phyloP scores from a whole-genome alignment of 2,888 invertebrate species.

The Adelphocoris suturalis region DNA sequence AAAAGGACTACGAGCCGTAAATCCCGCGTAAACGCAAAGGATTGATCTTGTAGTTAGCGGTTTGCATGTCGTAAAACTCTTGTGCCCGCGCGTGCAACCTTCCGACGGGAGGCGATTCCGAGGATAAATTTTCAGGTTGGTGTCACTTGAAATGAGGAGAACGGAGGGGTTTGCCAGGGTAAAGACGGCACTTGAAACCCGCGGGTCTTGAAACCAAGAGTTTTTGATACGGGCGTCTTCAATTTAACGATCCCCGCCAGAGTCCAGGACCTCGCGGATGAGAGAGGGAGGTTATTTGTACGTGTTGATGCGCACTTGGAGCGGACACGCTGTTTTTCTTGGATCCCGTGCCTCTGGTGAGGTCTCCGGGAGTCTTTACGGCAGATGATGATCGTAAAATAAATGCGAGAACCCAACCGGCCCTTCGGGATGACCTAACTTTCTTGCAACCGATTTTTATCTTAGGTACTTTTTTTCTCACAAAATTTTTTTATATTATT shows the following conservation, averaged over 20 bases:
- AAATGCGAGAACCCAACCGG: background rate
- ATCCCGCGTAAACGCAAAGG: background rate
- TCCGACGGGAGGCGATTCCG: conserved; percentile 3
- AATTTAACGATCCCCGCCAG: background rate
- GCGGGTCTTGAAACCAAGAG: background rate
- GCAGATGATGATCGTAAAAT: conserved; percentile 8
- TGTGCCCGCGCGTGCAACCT: background rate
- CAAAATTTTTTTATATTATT: too few species aligned
- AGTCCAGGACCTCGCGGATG: background rate
- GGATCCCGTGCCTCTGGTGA: conserved; percentile 4
- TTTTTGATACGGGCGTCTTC: conserved; percentile 25
- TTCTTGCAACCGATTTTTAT: background rate
- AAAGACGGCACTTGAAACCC: background rate
- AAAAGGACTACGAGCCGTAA: conserved; percentile 34
- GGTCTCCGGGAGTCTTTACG: conserved; percentile 17
- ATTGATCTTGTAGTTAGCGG: conserved; percentile 36
- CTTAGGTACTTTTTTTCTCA: too few species aligned
- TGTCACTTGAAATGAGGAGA: conserved; percentile 10
- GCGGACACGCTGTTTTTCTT: conserved; percentile 30
- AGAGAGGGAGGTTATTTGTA: conserved; percentile 33
- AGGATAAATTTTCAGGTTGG: conserved; percentile 32
- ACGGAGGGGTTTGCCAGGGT: background rate
- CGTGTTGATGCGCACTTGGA: conserved; percentile 38
- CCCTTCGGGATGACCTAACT: background rate
- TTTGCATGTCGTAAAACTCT: conserved; percentile 31